Base-by-base conservation (phyloP, 2,113 vertebrate species). In the Oreochromis spilurus region DNA sequence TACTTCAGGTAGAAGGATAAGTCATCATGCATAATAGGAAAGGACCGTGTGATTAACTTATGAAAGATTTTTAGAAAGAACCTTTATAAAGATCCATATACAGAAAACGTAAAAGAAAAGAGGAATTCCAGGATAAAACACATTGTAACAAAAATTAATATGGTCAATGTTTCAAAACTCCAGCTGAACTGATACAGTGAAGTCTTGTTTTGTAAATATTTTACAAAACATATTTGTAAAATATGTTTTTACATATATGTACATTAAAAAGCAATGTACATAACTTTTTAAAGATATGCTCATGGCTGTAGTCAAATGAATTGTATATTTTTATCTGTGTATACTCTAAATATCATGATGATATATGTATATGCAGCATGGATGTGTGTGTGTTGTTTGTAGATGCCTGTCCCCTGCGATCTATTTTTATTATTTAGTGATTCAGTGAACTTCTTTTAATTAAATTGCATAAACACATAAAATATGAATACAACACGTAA, bases 81-180 rank as follows among this genome's bases (percentile, higher is more conserved):
- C 4, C 21, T 43, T 43, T 43, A 43, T 43, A 72, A 29, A 48
- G 10, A 72, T 48, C 5, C 14, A 45, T 29, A 45, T 48, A 45
- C 38, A 43, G 65, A 70, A 9, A 72, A 48, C 0, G 0, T 11
- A 72, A 45, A 72, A 72, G 67, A 29, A 45, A 21, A 21, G 21
- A 45, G 8, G 62, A 67, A 40, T 40, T 67, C 10, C n/a, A 9
- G n/a, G 13, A 24, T 81, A 38, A 24, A 11, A 55, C n/a, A 79
- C 34, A 9, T 55, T 24, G 9, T 26, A 4, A 17, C 13, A 29
- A 72, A 0, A 45, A 45, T 43, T 0, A 45, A 24, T 70, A 70
- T 24, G 12, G 36, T 70, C 65, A 70, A 1, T 43, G 65, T 72
- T 70, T 70, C n/a, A 54, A 79, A 79, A 55, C 29, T 54, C 12